A percentile compares a stretch with the other conserved stretches of the same genome.
Evolutionary conservation across 2,888 invertebrate genomes (phyloP).

Genomic region (Acronicta alni): DNA sequence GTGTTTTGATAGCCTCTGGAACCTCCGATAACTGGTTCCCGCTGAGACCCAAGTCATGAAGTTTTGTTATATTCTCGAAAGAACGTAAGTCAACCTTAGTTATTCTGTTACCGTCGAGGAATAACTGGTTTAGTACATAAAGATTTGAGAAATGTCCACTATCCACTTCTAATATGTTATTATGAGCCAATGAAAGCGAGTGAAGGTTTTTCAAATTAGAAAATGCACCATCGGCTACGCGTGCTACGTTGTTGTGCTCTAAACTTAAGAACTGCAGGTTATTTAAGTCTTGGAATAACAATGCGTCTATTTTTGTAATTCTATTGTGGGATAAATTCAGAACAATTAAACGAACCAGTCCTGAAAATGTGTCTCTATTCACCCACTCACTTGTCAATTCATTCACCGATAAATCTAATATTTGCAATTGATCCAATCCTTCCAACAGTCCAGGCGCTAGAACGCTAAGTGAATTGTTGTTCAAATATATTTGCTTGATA

Average conservation of each 20-base stretch:
- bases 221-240: slow-evolving; percentile 93
- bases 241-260: slow-evolving; percentile 92
- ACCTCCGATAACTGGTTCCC: slow-evolving; percentile 92
- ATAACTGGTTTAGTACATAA: slow-evolving; percentile 92
- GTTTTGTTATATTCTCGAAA: slow-evolving; percentile 93
- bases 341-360: slow-evolving; percentile 92
- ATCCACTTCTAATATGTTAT: slow-evolving; percentile 92
- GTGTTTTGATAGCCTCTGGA: slow-evolving; percentile 92
- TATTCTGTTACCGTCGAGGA: slow-evolving; percentile 93
- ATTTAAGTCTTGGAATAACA: slow-evolving; percentile 93
- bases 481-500: slow-evolving; percentile 92
- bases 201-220: slow-evolving; percentile 93
- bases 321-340: slow-evolving; percentile 93
- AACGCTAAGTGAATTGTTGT: slow-evolving; percentile 93
- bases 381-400: slow-evolving; percentile 94
- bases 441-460: slow-evolving; percentile 93
- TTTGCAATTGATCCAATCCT: slow-evolving; percentile 92
- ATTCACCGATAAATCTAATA: slow-evolving; percentile 93
- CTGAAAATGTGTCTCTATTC: slow-evolving; percentile 93
- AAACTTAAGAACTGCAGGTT: slow-evolving; percentile 93
- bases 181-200: slow-evolving; percentile 92
- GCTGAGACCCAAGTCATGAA: slow-evolving; percentile 93
- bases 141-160: slow-evolving; percentile 92
- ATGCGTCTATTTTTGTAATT: slow-evolving; percentile 92
- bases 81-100: slow-evolving; percentile 91